Conservation (phyloP, 2,888 invertebrate species). For the Iphiclides podalirius region DNA sequence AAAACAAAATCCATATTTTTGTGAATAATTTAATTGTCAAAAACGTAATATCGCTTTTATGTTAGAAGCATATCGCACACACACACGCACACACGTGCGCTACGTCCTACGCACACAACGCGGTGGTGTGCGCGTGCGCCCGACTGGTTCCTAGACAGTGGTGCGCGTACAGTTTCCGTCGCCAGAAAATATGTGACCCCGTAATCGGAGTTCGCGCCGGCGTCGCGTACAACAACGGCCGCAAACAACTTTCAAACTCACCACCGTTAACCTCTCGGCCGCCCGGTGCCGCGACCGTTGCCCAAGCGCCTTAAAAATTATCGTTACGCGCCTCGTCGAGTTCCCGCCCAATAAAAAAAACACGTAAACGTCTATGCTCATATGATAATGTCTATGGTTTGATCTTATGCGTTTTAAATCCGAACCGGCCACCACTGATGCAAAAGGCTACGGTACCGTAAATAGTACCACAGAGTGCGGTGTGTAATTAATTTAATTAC, state of each 20-base stretch:
- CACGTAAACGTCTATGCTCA: too few species aligned
- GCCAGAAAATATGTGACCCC: constrained; percentile 32
- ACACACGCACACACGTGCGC: neutral
- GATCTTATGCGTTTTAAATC: too few species aligned
- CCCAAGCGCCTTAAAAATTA: constrained; percentile 3
- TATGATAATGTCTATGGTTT: too few species aligned
- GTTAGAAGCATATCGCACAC: neutral
- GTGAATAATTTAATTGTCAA: too few species aligned
- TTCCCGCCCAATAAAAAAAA: neutral
- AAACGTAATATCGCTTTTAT: neutral
- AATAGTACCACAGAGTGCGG: too few species aligned
- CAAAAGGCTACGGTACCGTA: too few species aligned
- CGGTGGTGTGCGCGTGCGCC: neutral
- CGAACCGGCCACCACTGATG: too few species aligned
- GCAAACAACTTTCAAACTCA: constrained; percentile 41
- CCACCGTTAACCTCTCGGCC: constrained; percentile 38
- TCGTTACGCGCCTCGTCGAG: neutral
- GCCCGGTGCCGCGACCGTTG: constrained; percentile 24
- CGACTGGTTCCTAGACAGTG: neutral
- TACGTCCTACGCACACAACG: too few species aligned
- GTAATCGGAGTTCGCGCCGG: constrained; percentile 30
- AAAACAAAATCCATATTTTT: too few species aligned
- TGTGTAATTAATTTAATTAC: too few species aligned
- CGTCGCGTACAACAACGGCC: constrained; percentile 24
- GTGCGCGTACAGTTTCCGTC: constrained; percentile 17